phyloP scores from a whole-genome alignment of 2,888 invertebrate species.

The Neocrepidodera transversa region DNA sequence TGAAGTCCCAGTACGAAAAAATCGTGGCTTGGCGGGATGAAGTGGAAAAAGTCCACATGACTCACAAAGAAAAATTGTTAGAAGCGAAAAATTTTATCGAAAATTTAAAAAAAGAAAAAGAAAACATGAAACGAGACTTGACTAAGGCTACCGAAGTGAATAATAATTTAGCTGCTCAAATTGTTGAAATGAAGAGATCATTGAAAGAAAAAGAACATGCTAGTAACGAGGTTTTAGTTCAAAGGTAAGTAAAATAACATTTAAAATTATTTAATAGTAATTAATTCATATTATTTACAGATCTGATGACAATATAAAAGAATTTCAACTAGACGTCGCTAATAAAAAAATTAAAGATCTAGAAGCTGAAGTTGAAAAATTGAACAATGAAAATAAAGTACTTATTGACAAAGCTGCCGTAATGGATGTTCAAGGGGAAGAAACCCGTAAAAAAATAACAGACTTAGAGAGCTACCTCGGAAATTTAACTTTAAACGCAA shows the following conservation, averaged over 20 bases:
- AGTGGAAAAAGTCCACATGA: slow-evolving; percentile 67
- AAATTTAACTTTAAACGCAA: slow-evolving; percentile 6
- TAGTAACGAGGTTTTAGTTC: background rate
- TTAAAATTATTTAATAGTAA: background rate
- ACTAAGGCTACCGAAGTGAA: background rate
- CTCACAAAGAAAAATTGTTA: slow-evolving; percentile 71
- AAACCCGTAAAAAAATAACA: background rate
- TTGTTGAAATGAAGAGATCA: background rate
- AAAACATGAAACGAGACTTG: slow-evolving; percentile 11
- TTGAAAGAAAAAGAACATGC: background rate
- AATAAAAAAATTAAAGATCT: slow-evolving; percentile 47
- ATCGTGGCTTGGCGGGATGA: slow-evolving; percentile 71
- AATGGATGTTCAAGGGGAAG: slow-evolving; percentile 8
- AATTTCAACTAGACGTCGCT: slow-evolving; percentile 46
- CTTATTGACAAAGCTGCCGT: background rate
- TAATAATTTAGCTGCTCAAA: background rate
- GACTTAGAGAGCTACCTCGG: background rate
- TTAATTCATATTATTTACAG: slow-evolving; percentile 3
- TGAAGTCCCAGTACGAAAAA: slow-evolving; percentile 71
- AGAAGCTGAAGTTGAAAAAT: slow-evolving; percentile 30
- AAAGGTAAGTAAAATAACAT: background rate
- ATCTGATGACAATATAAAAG: slow-evolving; percentile 40
- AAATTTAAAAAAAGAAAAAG: slow-evolving; percentile 56
- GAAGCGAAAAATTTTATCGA: slow-evolving; percentile 70
- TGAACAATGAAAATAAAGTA: slow-evolving; percentile 6